Percentiles rank a stretch among this genome's conserved stretches.
Evolutionary conservation across 2,113 vertebrate genomes (phyloP).

Genomic region (Anarrhichthys ocellatus): DNA sequence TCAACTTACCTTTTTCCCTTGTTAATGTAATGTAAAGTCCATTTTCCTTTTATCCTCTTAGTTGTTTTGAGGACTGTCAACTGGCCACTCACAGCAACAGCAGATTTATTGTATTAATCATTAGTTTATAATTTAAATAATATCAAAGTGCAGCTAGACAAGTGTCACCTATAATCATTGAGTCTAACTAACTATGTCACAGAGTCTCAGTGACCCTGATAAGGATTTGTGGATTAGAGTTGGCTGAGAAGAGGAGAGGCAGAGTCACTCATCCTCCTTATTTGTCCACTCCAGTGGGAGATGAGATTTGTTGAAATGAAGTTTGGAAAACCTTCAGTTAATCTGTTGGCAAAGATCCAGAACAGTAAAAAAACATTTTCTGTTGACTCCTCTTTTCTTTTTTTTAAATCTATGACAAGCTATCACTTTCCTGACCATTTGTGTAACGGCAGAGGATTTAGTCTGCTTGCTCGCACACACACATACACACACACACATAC

Average conservation of each 20-base stretch:
- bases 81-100: neutral
- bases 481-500: slow-evolving; percentile 4
- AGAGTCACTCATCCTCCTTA: slow-evolving; percentile 47
- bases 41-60: slow-evolving; percentile 39
- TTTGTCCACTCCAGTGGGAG: slow-evolving; percentile 27
- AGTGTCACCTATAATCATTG: slow-evolving; percentile 22
- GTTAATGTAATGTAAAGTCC: slow-evolving; percentile 44
- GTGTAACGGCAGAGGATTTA: slow-evolving; percentile 48
- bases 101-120: neutral
- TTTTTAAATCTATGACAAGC: slow-evolving; percentile 1
- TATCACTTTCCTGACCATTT: slow-evolving; percentile 39
- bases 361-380: slow-evolving; percentile 13
- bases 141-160: slow-evolving; percentile 33
- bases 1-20: slow-evolving; percentile 62
- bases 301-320: slow-evolving; percentile 7
- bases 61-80: neutral
- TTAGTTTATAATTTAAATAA: slow-evolving; percentile 1
- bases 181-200: slow-evolving; percentile 53
- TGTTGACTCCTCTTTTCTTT: neutral
- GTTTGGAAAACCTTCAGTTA: slow-evolving; percentile 7
- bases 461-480: neutral
- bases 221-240: slow-evolving; percentile 82
- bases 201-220: slow-evolving; percentile 71
- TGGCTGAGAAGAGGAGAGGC: slow-evolving; percentile 58
- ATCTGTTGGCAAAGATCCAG: neutral